Conservation (phyloP, 1,140 invertebrate genomes). For the Heliothis virescens region DNA sequence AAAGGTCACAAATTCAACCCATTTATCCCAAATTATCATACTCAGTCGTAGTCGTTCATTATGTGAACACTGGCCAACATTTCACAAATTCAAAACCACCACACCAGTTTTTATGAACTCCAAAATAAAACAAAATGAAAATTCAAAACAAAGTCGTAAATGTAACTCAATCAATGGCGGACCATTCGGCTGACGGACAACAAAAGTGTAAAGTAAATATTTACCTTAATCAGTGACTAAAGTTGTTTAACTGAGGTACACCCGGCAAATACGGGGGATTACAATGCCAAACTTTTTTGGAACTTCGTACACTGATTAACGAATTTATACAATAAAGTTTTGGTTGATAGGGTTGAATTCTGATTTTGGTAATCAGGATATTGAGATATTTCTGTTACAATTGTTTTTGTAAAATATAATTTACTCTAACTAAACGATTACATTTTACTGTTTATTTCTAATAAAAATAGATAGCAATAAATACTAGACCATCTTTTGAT, state of each 20-base stretch:
- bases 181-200: constrained; percentile 22
- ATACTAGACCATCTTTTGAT: too few species aligned
- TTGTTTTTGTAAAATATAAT: too few species aligned
- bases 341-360: not conserved
- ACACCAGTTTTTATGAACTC: not conserved
- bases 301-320: constrained; percentile 13
- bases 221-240: constrained; percentile 60
- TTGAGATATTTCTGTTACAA: not conserved
- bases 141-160: constrained; percentile 19
- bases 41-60: not conserved
- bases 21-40: too few species aligned
- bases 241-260: constrained; percentile 37
- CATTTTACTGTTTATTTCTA: too few species aligned
- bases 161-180: constrained; percentile 44
- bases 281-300: constrained; percentile 34
- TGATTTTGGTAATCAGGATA: not conserved
- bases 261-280: constrained; percentile 23
- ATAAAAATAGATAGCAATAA: too few species aligned
- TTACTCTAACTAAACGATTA: too few species aligned
- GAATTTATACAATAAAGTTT: constrained; percentile 25
- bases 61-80: not conserved
- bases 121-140: not conserved
- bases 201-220: constrained; percentile 57
- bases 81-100: not conserved
- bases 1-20: too few species aligned